Evolutionary conservation across 2,113 vertebrate genomes (phyloP).

Genomic region (Epinephelus lanceolatus): DNA sequence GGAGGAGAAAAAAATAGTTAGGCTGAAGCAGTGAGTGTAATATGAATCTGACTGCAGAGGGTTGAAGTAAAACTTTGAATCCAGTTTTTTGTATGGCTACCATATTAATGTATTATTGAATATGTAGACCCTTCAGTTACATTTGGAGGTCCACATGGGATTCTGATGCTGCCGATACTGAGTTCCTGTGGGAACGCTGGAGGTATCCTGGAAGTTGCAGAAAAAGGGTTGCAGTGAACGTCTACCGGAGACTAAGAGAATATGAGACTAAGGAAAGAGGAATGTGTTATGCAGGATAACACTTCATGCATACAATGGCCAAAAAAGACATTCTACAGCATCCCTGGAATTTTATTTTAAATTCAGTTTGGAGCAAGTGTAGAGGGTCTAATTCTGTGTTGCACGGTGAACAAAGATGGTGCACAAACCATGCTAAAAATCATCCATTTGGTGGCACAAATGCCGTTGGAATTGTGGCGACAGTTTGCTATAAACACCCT

Average conservation of each 20-base stretch:
- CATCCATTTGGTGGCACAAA: no score
- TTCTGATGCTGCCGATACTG: background rate
- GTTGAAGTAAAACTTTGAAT: slow-evolving; percentile 51
- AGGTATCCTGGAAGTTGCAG: background rate
- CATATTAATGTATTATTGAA: slow-evolving; percentile 21
- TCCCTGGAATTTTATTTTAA: no score
- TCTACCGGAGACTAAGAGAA: slow-evolving; percentile 1
- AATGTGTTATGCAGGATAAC: background rate
- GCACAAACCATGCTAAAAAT: no score
- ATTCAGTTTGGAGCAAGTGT: no score
- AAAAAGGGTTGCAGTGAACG: background rate
- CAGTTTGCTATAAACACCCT: no score
- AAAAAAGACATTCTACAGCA: no score
- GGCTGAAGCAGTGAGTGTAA: background rate
- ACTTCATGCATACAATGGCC: no score
- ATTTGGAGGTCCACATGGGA: slow-evolving; percentile 3
- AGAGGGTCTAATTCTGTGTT: no score
- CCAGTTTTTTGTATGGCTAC: slow-evolving; percentile 14
- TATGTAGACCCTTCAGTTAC: slow-evolving; percentile 11
- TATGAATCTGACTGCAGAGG: slow-evolving; percentile 34
- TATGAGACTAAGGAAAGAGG: background rate
- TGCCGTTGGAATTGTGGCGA: no score
- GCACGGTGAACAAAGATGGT: no score
- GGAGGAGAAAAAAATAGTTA: slow-evolving; percentile 17
- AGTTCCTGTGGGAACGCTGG: slow-evolving; percentile 21